Base-by-base conservation (phyloP, 2,888 invertebrate species). In the Campoletis raptor region DNA sequence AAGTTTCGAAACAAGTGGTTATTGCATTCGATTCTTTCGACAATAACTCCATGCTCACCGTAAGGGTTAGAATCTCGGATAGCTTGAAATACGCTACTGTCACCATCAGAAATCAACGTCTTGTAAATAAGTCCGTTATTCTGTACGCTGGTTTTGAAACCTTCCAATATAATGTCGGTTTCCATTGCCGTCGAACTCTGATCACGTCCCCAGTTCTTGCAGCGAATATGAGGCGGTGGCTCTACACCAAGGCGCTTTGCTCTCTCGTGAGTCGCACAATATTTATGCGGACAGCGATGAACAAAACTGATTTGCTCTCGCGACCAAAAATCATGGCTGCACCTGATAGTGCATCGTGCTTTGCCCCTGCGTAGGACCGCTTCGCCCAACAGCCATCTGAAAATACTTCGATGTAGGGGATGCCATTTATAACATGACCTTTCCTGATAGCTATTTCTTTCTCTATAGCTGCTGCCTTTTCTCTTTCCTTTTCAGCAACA, bases 21-120 rank as follows among this genome's bases (percentile, higher is more conserved):
- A 15, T 77, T 86, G 78, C 92, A 93, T 85, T 93, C 92, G 8
- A 93, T 85, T 90, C 92, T 94, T 79, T 90, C 67, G 0, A 91
- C 86, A 48, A 78, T 52, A n/a, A 83, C 67, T 21, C 48, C 64
- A 48, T 83, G 54, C 24, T 82, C 83, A 1, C 88, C 89, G 85
- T 93, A 92, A 3, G 90, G 88, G 52, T 89, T 85, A 8, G 73
- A 64, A 83, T 90, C 87, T 61, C 80, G 45, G 18, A 92, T 89
- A 89, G 88, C 89, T 37, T 89, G 86, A 67, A 88, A 91, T 2
- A 92, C 92, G 9, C 91, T 92, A 9, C 90, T 89, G 85, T 94
- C 94, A 7, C 93, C 93, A 72, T 87, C 88, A 0, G 82, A 61
- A n/a, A 88, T 85, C 4, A 83, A 52, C 8, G 42, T 64, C 57